These are phyloP conservation scores for Pontoporia blainvillei DNA, from an alignment of 2,113 vertebrate species.

Conservation along the genomic window DNA sequence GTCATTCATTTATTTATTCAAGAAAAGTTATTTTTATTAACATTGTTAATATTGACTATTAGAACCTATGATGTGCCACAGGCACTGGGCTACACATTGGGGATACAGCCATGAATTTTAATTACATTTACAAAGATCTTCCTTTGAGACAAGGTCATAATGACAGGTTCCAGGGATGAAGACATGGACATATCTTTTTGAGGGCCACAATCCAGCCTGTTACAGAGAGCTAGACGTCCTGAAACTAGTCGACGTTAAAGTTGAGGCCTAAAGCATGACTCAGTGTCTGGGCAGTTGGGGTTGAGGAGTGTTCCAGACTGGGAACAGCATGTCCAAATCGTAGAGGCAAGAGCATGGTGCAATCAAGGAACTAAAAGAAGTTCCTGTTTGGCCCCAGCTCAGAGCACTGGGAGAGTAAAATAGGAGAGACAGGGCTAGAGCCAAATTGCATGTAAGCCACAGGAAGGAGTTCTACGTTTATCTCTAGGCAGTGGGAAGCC, in stretches of 20 bases:
- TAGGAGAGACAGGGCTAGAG: neutral
- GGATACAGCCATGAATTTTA: neutral
- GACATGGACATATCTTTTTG: neutral
- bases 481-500: slow-evolving; percentile 21
- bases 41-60: neutral
- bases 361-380: slow-evolving; percentile 11
- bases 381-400: slow-evolving; percentile 27
- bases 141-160: neutral
- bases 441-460: neutral
- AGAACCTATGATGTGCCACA: neutral
- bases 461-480: slow-evolving; percentile 7
- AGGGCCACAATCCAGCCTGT: neutral
- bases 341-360: slow-evolving; percentile 34
- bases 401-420: slow-evolving; percentile 8
- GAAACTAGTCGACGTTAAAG: neutral
- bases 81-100: neutral
- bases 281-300: neutral
- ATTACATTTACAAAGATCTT: neutral
- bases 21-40: neutral
- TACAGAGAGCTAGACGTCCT: neutral
- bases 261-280: neutral
- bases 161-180: neutral
- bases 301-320: neutral
- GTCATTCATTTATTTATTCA: neutral
- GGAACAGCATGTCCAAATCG: slow-evolving; percentile 37